A percentile compares a stretch with the other conserved stretches of the same genome.
Evolutionary conservation across 2,113 vertebrate species (phyloP).

Genomic region (Melanotaenia duboulayi): DNA sequence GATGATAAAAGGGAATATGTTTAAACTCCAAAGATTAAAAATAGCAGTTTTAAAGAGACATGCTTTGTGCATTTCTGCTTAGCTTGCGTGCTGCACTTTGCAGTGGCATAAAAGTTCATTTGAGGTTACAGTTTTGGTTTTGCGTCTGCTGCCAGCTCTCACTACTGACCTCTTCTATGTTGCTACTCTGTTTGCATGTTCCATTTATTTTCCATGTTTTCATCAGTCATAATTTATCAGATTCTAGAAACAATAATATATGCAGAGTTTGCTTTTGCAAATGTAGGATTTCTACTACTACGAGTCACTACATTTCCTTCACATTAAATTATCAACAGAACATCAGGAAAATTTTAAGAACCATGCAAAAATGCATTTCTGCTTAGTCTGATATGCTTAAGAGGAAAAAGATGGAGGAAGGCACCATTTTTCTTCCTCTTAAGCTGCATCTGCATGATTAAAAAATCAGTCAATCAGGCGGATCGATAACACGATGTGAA

Average conservation of each 20-base stretch:
- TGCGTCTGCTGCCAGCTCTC: slow-evolving; percentile 52
- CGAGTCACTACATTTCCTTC: neutral
- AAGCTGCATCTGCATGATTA: slow-evolving; percentile 28
- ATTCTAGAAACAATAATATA: neutral
- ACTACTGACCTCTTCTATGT: slow-evolving; percentile 27
- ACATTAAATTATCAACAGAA: neutral
- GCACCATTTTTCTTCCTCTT: neutral
- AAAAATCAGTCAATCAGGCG: slow-evolving; percentile 39
- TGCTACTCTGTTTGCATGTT: neutral
- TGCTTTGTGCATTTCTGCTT: slow-evolving; percentile 34
- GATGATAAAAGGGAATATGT: neutral
- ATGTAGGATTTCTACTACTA: too few species aligned
- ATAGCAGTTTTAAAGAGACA: neutral
- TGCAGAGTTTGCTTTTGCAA: neutral
- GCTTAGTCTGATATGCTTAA: neutral
- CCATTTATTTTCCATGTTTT: neutral
- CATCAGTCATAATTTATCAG: neutral
- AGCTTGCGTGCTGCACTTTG: slow-evolving; percentile 42
- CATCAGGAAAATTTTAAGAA: neutral
- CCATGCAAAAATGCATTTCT: neutral
- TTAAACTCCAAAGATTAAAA: neutral
- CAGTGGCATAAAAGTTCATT: slow-evolving; percentile 63
- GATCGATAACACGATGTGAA: slow-evolving; percentile 40
- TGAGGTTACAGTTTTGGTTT: slow-evolving; percentile 66
- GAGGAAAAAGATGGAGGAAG: neutral